A percentile compares a stretch with the other conserved stretches of the same genome.
Evolutionary conservation across 2,113 vertebrate genomes (phyloP).

Genomic region (Apistogramma diplotaenia): DNA sequence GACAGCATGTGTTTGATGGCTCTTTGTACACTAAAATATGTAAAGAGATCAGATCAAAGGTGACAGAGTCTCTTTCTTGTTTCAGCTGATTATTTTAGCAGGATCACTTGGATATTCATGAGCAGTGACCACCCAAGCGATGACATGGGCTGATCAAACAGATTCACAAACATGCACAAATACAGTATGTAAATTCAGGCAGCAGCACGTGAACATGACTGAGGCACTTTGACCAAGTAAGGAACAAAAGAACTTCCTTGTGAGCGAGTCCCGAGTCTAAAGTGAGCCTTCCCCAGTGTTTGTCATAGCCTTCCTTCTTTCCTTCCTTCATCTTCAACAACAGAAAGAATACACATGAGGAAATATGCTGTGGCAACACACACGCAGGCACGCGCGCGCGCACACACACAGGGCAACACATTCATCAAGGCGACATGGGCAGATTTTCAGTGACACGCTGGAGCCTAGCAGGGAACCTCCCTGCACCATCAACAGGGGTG

Average conservation of each 20-base stretch:
- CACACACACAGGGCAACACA: slow-evolving; percentile 34
- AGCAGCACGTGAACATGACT: neutral
- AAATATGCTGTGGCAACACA: slow-evolving; percentile 43
- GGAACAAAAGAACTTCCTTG: slow-evolving; percentile 10
- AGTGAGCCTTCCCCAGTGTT: slow-evolving; percentile 38
- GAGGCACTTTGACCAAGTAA: neutral
- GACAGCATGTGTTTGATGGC: slow-evolving; percentile 22
- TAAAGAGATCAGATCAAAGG: slow-evolving; percentile 65
- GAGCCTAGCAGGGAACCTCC: slow-evolving; percentile 66
- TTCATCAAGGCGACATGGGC: slow-evolving; percentile 67
- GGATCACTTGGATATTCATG: slow-evolving; percentile 51
- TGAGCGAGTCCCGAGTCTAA: slow-evolving; percentile 30
- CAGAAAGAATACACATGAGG: slow-evolving; percentile 34
- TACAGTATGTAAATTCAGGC: neutral
- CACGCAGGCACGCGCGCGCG: neutral
- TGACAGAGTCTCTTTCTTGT: slow-evolving; percentile 53
- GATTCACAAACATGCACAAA: neutral
- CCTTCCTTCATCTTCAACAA: slow-evolving; percentile 36
- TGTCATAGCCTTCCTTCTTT: slow-evolving; percentile 36
- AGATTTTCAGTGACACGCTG: slow-evolving; percentile 73
- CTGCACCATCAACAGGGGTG: slow-evolving; percentile 57
- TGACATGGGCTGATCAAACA: slow-evolving; percentile 43
- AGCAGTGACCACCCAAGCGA: slow-evolving; percentile 5
- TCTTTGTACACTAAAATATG: slow-evolving; percentile 62
- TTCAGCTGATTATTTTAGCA: slow-evolving; percentile 28